Conservation (phyloP, 2,797 vertebrate genomes). For the Thunnus albacares region DNA sequence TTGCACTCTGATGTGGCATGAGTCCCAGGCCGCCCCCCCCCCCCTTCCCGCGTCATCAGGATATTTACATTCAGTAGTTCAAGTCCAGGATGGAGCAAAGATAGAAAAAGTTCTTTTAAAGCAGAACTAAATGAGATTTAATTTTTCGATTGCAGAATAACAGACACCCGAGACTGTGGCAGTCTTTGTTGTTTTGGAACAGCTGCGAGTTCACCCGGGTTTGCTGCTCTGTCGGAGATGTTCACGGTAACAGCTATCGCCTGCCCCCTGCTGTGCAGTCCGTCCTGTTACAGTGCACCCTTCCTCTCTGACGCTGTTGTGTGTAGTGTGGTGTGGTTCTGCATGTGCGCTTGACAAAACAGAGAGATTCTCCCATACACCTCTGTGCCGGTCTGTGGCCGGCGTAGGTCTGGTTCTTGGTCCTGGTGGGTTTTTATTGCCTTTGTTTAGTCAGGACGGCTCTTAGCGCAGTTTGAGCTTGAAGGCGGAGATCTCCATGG, state of each 20-base stretch:
- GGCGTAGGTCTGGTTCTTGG: conserved; percentile 43
- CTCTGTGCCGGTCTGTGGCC: conserved; percentile 43
- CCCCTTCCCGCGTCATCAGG: conserved; percentile 12
- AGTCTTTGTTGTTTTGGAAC: conserved; percentile 41
- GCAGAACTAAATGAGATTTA: conserved; percentile 63
- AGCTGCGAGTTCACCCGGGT: conserved; percentile 49
- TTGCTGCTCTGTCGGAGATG: conserved; percentile 30
- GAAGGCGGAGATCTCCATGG: conserved; percentile 96
- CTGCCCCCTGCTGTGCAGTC: conserved; percentile 77
- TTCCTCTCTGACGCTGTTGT: conserved; percentile 30
- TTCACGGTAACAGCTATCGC: conserved; percentile 57
- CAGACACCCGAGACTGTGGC: conserved; percentile 33
- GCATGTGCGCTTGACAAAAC: conserved; percentile 43
- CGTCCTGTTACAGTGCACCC: conserved; percentile 67
- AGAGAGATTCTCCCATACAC: conserved; percentile 46
- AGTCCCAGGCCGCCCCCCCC: conserved; percentile 38
- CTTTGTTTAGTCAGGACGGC: conserved; percentile 19
- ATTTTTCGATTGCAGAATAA: conserved; percentile 50
- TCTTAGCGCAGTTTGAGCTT: conserved; percentile 93
- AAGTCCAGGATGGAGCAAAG: conserved; percentile 61
- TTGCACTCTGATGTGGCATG: conserved; percentile 79
- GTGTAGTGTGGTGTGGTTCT: conserved; percentile 51
- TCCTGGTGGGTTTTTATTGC: conserved; percentile 41
- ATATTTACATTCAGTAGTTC: conserved; percentile 87
- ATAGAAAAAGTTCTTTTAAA: conserved; percentile 70